Evolutionary conservation across 2,113 vertebrate genomes (phyloP), one percentile per base, ranked within the genome.

Genomic region (Ophthalmolycus amberensis): DNA sequence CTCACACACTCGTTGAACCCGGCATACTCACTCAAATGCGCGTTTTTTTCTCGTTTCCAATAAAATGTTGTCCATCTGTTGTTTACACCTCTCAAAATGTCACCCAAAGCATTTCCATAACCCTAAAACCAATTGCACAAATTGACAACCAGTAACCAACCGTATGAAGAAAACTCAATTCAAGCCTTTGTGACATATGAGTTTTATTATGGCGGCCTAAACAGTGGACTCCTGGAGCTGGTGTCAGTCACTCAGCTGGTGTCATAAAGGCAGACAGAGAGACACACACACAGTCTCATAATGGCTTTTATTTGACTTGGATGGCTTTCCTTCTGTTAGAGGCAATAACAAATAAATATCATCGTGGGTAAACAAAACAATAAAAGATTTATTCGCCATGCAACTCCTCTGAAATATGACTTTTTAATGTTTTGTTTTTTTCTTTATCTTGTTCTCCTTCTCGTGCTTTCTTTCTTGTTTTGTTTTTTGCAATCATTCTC

Each of bases 351-450:
- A 94, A 90, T 86, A 85, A 84, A 90, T 67, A 75, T 84, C 79
- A 86, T 66, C 56, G 80, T 75, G 89, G 91, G 88, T 92, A 95
- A 95, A 95, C 93, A 95, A 92, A 94, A 88, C 91, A 89, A 92
- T 93, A 91, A 94, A 94, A 91, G 67, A 93, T 92, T 92, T 93
- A 93, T 94, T 92, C 89, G 64, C 75, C 29, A 37, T 80, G 71
- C 63, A 89, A 85, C 75, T 73, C 38, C 58, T 81, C 63, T 82
- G 76, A 90, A 88, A 79, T 83, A 84, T 80, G 56, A 68, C 66
- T 85, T 84, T 81, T 81, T 74, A 77, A 81, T 82, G 72, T 22
- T 40, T 54, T 50, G 50, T 48, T 27, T 54, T 25, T 11, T 38
- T 20, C 56, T 81, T 76, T 76, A 59, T 78, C 66, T 66, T 62